Base-by-base conservation (phyloP, 1,140 invertebrate species). In the Sycophila sp. region DNA sequence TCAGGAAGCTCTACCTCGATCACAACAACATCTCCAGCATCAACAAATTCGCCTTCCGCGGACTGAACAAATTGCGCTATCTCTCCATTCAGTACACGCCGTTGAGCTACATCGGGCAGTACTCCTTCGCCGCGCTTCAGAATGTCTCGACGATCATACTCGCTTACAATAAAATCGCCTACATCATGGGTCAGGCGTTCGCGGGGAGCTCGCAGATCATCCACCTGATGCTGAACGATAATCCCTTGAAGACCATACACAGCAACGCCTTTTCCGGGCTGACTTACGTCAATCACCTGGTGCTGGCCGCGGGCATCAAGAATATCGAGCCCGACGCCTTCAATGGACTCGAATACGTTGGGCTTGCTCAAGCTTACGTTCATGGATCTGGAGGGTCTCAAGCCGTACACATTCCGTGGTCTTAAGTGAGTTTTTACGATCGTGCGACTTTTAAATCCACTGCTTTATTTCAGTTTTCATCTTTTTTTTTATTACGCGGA, bases 21-120 rank as follows among this genome's bases (percentile, higher is more conserved):
- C 90, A 91, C 62, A 95, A 94, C 82, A 94, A 94, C 80, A 93
- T 95, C 51, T 89, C 91, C 1, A 85, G 88, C 6, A 94, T 95
- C 73, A 92, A 92, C 72, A 91, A 92, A 19, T 94, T 95, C 80
- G 94, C 94, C 24, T 95, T 95, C 80, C 89, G 93, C 13, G 94
- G 94, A 0, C 81, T 95, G 24, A 91, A 90, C 1, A 89, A 91
- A 1, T 87, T 95, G 1, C 88, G 89, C 45, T 92, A 94, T 74
- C 86, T 95, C 1, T 94, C 92, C 71, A 94, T 95, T 62, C 93
- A 94, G 76, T 90, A 94, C 55, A 94, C 93, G 0, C 92, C 93
- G 0, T 82, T 95, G 7, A 86, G 91, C 3, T 91, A 89, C 1
- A 91, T 95, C 13, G 90, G 93, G 5, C 90, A 91, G 34, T 95